Evolutionary conservation across 2,113 vertebrate species (phyloP).

Genomic region (Serilophus lunatus): DNA sequence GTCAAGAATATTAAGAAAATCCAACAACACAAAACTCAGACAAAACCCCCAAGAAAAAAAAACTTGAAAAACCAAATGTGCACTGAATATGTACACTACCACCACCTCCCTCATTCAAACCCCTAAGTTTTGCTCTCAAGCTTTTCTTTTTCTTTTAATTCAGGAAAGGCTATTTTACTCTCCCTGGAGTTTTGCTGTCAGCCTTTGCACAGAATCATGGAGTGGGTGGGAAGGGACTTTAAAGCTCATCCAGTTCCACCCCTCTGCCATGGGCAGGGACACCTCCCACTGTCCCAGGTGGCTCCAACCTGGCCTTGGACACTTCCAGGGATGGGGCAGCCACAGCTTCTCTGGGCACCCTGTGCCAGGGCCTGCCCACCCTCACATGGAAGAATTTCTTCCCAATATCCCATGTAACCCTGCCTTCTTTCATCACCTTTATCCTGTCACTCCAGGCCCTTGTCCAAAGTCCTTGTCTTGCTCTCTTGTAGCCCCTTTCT

Average conservation of each 20-base stretch:
- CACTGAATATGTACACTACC: background rate
- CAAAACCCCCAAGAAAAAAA: background rate
- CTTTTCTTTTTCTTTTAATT: background rate
- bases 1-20: background rate
- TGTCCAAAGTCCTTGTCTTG: background rate
- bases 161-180: background rate
- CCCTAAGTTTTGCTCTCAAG: background rate
- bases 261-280: no score
- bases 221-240: background rate
- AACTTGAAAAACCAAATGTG: background rate
- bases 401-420: background rate
- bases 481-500: background rate
- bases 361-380: background rate
- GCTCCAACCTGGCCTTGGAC: fast-evolving
- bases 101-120: background rate
- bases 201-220: background rate
- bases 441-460: background rate
- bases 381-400: background rate
- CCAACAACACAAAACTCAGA: background rate
- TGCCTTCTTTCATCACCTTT: background rate
- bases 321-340: background rate
- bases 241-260: fast-evolving
- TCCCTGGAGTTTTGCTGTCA: background rate
- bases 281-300: fast-evolving
- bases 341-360: background rate